phyloP scores from a whole-genome alignment of 2,888 invertebrate genomes.

The Melieria picta region DNA sequence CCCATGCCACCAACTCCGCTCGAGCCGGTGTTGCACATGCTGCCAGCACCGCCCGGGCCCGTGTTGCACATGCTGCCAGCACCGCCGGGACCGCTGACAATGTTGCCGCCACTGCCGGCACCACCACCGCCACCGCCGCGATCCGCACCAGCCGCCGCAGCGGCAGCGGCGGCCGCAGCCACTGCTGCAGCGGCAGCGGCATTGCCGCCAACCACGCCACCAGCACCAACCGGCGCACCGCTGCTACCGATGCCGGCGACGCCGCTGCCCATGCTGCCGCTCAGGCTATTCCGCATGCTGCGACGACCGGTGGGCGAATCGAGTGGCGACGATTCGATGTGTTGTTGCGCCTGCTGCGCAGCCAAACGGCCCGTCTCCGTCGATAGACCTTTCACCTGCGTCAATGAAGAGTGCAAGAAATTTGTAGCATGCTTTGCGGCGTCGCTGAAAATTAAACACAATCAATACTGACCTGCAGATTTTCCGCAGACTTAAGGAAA shows the following conservation, averaged over 20 bases:
- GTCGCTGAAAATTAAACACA: background rate
- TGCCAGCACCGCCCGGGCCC: conserved; percentile 33
- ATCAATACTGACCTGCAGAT: conserved; percentile 75
- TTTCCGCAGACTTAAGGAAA: conserved; percentile 91
- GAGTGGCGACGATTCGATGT: conserved; percentile 59
- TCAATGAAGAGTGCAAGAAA: background rate
- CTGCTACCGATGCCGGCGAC: conserved; percentile 48
- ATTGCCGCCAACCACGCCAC: conserved; percentile 51
- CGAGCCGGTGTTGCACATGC: conserved; percentile 26
- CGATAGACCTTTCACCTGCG: conserved; percentile 79
- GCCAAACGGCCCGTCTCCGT: conserved; percentile 74
- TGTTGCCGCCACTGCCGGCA: conserved; percentile 50
- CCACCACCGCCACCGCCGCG: conserved; percentile 53
- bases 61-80: conserved; percentile 37
- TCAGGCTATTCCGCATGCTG: conserved; percentile 64
- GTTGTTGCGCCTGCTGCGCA: conserved; percentile 66
- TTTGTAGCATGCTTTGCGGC: background rate
- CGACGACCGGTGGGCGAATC: conserved; percentile 66
- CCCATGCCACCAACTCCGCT: conserved; percentile 60
- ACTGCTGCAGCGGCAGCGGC: conserved; percentile 50
- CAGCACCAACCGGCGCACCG: conserved; percentile 52
- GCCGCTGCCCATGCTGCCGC: conserved; percentile 52
- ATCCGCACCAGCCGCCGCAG: conserved; percentile 57
- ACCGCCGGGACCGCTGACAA: conserved; percentile 38
- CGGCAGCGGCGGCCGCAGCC: conserved; percentile 56